phyloP scores from a whole-genome alignment of 2,888 invertebrate species.

The Plebejus melissa region DNA sequence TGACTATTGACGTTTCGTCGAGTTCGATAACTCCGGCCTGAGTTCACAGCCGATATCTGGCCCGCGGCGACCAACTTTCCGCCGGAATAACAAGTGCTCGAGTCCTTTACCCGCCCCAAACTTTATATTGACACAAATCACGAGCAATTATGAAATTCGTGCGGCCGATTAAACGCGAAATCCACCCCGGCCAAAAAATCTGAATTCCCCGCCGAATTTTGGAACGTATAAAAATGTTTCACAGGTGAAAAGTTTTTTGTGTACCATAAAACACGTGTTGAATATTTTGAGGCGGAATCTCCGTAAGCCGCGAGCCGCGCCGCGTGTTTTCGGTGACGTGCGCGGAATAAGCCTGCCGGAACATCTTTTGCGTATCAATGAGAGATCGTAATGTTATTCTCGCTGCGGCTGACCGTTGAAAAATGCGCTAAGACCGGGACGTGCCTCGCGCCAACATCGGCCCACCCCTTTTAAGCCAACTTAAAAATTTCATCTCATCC shows the following conservation, averaged over 20 bases:
- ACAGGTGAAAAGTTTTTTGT: slow-evolving; percentile 7
- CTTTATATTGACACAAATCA: slow-evolving; percentile 26
- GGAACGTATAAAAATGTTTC: background rate
- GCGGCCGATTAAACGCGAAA: background rate
- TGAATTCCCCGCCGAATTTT: background rate
- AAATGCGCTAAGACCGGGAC: slow-evolving; percentile 21
- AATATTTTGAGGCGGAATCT: slow-evolving; percentile 41
- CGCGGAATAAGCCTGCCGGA: slow-evolving; percentile 37
- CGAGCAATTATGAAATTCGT: slow-evolving; percentile 14
- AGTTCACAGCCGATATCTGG: slow-evolving; percentile 36
- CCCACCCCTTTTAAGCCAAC: slow-evolving; percentile 19
- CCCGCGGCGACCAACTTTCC: slow-evolving; percentile 32
- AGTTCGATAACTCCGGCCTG: slow-evolving; percentile 39
- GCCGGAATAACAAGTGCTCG: slow-evolving; percentile 33
- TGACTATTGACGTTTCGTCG: slow-evolving; percentile 41
- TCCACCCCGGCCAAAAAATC: background rate
- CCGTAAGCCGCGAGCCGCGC: slow-evolving; percentile 38
- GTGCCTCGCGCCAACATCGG: slow-evolving; percentile 13
- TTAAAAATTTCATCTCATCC: slow-evolving; percentile 23
- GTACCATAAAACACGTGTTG: slow-evolving; percentile 36
- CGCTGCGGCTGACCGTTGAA: slow-evolving; percentile 22
- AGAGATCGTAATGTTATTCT: slow-evolving; percentile 32
- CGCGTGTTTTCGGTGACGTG: slow-evolving; percentile 41
- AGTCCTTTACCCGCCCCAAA: slow-evolving; percentile 22
- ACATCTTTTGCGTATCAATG: slow-evolving; percentile 36